Evolutionary conservation across 1,140 invertebrate genomes (phyloP), one percentile per base, ranked within the genome.

Genomic region (Conopomorpha cramerella): DNA sequence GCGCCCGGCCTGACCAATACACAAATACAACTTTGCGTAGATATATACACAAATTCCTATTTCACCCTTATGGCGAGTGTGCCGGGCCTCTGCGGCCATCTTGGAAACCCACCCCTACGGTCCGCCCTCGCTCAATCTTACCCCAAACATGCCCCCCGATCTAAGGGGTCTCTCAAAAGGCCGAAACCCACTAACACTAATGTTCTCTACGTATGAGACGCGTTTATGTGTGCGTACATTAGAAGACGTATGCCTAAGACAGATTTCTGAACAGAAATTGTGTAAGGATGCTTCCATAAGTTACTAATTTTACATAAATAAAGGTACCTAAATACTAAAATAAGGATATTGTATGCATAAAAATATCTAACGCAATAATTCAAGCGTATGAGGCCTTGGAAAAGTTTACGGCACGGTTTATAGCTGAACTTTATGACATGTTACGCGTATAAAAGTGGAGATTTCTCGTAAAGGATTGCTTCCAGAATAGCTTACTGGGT

Each of bases 161-260:
- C 55, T 60, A 58, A 68, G 65, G 64, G 62, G 68, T 56, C 52
- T 11, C 68, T 64, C 62, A 40, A 61, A 68, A 68, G 61, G 52
- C 62, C 65, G 62, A 68, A 71, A 59, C 58, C 55, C 49, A 64
- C 64, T 72, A 68, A 74, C 71, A 70, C 70, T 72, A 72, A 72
- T 72, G 65, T 62, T 51, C 57, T 57, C 45, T 59, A 57, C 50
- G 54, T 60, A 49, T 55, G 55, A 38, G 43, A 38, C 56, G n/a
- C 60, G 55, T 49, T 48, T 56, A 45, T 36, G 34, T 37, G 28
- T 30, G 28, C 4, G 10, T 30, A 6, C 28, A 30, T 30, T 14
- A 30, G 13, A 11, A 25, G 23, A 25, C 6, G 23, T 25, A 25
- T 25, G n/a, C n/a, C 6, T 25, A 25, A 25, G 23, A 7, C n/a